These are phyloP conservation scores for Phenganax stokvisi DNA, from an alignment of 92 coral and sea anemone genomes.

Conservation along the genomic window DNA sequence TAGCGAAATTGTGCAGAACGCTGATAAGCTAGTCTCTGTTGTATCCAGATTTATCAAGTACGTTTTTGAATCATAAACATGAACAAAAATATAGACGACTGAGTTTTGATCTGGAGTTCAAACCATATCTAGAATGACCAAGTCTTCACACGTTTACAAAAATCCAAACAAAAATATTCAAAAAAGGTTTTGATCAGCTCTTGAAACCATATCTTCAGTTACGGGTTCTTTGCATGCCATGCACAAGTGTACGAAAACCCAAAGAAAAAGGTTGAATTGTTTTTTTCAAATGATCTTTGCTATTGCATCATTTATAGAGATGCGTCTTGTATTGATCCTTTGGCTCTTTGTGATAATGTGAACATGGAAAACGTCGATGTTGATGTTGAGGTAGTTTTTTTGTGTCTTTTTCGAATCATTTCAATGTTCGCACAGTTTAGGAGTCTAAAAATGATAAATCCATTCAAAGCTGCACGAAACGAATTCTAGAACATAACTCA, in stretches of 20 bases:
- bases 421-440: no score
- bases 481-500: no score
- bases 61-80: background rate
- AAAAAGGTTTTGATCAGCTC: no score
- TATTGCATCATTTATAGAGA: constrained; percentile 47
- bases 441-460: no score
- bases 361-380: constrained; percentile 62
- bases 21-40: constrained; percentile 63
- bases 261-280: background rate
- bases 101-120: background rate
- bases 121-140: no score
- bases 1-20: constrained; percentile 87
- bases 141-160: no score
- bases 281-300: background rate
- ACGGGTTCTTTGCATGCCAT: no score
- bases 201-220: no score
- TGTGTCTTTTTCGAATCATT: background rate
- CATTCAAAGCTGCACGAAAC: no score
- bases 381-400: constrained; percentile 50
- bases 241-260: background rate
- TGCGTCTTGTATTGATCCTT: constrained; percentile 63
- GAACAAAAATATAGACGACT: background rate
- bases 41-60: constrained; percentile 73
- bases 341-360: constrained; percentile 67
- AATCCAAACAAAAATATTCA: no score